phyloP scores from a whole-genome alignment of 35 echinoderm and acorn worm species.

The Nesometra sesokonis region DNA sequence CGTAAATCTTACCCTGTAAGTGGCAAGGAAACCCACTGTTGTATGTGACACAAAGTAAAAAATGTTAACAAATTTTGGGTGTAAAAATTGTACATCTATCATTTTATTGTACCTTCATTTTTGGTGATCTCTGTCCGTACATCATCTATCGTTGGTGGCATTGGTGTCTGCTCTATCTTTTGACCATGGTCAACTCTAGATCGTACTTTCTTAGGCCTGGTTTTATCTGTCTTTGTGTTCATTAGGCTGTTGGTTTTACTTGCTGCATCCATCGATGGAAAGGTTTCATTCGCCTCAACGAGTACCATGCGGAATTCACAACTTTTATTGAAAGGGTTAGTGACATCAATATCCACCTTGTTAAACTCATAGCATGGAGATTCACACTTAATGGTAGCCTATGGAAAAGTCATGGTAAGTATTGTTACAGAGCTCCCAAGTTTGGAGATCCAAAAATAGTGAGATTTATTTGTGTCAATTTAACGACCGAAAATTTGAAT shows the following conservation, averaged over 20 bases:
- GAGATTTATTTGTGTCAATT: too few species aligned
- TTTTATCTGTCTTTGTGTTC: conserved; percentile 32
- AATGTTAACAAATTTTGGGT: too few species aligned
- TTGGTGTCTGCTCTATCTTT: conserved; percentile 60
- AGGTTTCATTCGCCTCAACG: conserved; percentile 50
- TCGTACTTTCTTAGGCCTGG: conserved; percentile 57
- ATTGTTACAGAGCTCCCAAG: too few species aligned
- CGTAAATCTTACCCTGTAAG: neutral
- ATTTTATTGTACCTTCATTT: conserved; percentile 36
- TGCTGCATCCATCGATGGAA: conserved; percentile 21
- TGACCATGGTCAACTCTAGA: conserved; percentile 89
- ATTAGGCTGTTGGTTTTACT: conserved; percentile 13
- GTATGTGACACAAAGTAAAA: too few species aligned
- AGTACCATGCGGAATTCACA: conserved; percentile 82
- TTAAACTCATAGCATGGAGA: conserved; percentile 74
- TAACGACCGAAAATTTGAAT: too few species aligned
- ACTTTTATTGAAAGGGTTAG: conserved; percentile 68
- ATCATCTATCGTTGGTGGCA: conserved; percentile 53
- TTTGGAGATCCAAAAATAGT: too few species aligned
- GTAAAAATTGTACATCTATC: too few species aligned
- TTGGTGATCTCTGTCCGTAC: conserved; percentile 1
- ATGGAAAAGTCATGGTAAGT: neutral
- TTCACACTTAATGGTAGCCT: conserved; percentile 74
- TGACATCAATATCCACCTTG: conserved; percentile 55
- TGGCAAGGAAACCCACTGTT: too few species aligned